Evolutionary conservation across 2,113 vertebrate genomes (phyloP), one percentile per base, ranked within the genome.

Genomic region (Myotis brandtii): DNA sequence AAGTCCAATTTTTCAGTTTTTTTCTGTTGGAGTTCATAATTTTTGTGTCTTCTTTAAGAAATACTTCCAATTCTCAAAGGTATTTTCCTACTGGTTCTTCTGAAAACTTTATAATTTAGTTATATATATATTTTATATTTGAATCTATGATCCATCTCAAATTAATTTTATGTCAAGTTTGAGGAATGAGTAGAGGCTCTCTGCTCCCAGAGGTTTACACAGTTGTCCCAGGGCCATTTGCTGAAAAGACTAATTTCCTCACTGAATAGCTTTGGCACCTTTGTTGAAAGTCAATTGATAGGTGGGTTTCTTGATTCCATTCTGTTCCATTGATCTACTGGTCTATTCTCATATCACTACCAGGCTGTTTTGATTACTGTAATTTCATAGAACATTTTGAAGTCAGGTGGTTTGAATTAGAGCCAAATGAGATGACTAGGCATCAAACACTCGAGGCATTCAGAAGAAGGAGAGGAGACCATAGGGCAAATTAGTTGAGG

Each of bases 321-420:
- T 83, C 50, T 59, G 48, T 75, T 75, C 52, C 40, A 16, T 83
- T 50, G 76, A 1, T 64, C 62, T 56, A 17, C 20, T 84, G 79
- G 32, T 86, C 64, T 76, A 27, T 62, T 40, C 14, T 59, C 5
- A 16, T 48, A 23, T 32, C 13, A 34, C 5, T 86, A 30, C 56
- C 23, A 21, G 59, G 21, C 17, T 59, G 21, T 88, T 94, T 79
- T 54, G 37, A 62, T 69, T 69, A 82, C 17, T 43, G 23, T 83
- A 91, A 83, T 40, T 86, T 95, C 30, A 9, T 12, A 40, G 86
- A 95, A 90, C 82, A 1, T 83, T 93, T 69, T 90, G 25, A 87
- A 86, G 52, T 46, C 73, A 66, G 62, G 40, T 52, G 64, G 21
- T 92, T 7, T 89, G 10, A 81, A n/a, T 64, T 50, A 79, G n/a